Percentiles rank a stretch among this genome's conserved stretches.
Evolutionary conservation across 2,888 invertebrate species (phyloP).

Genomic region (Lepidocyrtoides sp.): DNA sequence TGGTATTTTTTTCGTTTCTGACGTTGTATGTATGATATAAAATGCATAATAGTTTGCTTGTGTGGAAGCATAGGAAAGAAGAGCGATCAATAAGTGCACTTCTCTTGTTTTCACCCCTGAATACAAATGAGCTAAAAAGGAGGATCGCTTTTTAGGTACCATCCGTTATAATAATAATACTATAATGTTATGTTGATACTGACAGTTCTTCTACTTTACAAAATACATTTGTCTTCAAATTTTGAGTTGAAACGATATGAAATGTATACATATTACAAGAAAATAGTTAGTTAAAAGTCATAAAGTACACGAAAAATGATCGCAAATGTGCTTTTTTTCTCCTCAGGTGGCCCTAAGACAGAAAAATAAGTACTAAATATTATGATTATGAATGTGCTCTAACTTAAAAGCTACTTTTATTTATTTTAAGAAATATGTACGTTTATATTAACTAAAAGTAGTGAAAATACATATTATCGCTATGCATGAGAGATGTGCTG

Average conservation of each 20-base stretch:
- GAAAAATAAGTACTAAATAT: neutral
- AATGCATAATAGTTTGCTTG: neutral
- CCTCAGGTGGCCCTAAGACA: conserved; percentile 61
- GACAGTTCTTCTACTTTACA: conserved; percentile 2
- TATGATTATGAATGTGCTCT: neutral
- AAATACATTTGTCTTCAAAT: neutral
- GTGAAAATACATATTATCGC: too few species aligned
- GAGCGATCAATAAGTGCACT: conserved; percentile 75
- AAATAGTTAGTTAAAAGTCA: conserved; percentile 43
- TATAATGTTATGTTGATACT: neutral
- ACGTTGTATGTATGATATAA: neutral
- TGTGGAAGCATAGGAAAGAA: neutral
- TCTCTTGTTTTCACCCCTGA: conserved; percentile 55
- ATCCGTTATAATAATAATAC: too few species aligned
- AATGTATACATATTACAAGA: neutral
- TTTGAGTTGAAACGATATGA: too few species aligned
- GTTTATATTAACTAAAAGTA: neutral
- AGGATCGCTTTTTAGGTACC: conserved; percentile 33
- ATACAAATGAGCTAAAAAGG: conserved; percentile 68
- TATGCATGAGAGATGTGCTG: too few species aligned
- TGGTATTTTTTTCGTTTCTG: neutral
- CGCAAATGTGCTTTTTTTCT: conserved; percentile 5
- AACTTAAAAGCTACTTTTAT: too few species aligned
- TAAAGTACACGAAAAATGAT: conserved; percentile 58
- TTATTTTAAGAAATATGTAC: too few species aligned